A percentile compares a stretch with the other conserved stretches of the same genome.
These are phyloP conservation scores for Buphagus erythrorhynchus DNA, from an alignment of 2,797 vertebrate species.

Conservation along the genomic window DNA sequence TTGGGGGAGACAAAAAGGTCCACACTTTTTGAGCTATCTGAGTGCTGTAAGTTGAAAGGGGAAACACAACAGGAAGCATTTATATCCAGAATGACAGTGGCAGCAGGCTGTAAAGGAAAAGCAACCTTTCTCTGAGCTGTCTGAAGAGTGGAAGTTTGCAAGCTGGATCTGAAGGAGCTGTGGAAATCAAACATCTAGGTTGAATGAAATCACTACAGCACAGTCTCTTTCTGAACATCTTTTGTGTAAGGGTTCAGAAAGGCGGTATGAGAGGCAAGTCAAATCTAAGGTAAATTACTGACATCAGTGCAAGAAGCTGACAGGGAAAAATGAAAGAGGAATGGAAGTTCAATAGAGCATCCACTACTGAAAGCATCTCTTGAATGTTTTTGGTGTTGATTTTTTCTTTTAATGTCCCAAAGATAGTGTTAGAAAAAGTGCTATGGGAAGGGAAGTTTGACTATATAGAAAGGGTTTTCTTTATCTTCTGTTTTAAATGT, in stretches of 20 bases:
- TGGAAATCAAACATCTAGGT: neutral
- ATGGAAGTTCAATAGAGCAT: neutral
- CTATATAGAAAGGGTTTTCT: neutral
- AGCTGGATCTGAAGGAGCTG: neutral
- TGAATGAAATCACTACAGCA: conserved; percentile 13
- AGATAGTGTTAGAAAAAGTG: neutral
- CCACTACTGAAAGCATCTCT: neutral
- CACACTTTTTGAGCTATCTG: neutral
- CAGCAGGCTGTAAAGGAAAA: neutral
- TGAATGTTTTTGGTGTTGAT: neutral
- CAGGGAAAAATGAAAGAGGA: conserved; percentile 15
- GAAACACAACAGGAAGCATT: neutral
- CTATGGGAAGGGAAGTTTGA: neutral
- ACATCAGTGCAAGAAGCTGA: conserved; percentile 6
- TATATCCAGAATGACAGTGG: neutral
- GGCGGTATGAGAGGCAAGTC: neutral
- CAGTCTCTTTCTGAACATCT: neutral
- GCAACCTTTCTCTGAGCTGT: neutral
- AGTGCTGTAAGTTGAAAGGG: neutral
- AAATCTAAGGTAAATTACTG: conserved; percentile 21
- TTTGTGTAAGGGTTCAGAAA: neutral
- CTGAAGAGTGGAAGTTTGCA: neutral
- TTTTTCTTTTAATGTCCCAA: neutral
- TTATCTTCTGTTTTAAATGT: neutral
- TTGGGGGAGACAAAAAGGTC: neutral